These are phyloP conservation scores for Syritta pipiens DNA, from an alignment of 2,888 invertebrate genomes.

Conservation along the genomic window DNA sequence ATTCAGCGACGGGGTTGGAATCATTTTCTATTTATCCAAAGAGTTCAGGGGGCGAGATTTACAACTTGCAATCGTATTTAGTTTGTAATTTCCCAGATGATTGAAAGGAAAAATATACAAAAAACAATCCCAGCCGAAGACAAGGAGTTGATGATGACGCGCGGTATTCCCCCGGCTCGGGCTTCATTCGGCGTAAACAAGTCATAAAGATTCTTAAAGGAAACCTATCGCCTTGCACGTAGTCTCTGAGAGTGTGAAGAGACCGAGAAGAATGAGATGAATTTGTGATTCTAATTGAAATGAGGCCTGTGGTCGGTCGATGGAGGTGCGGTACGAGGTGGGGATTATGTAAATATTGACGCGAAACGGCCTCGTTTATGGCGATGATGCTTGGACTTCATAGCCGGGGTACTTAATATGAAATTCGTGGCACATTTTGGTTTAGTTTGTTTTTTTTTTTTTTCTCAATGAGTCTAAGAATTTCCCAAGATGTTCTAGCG, in stretches of 20 bases:
- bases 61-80: constrained; percentile 9
- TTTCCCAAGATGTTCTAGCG: too few species aligned
- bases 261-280: too few species aligned
- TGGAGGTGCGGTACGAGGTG: not conserved
- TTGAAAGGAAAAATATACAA: constrained; percentile 40
- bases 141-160: not conserved
- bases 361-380: constrained; percentile 33
- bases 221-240: not conserved
- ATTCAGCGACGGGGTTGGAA: too few species aligned
- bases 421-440: not conserved
- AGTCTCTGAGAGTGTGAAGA: too few species aligned
- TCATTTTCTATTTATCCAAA: too few species aligned
- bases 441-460: too few species aligned
- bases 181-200: constrained; percentile 22
- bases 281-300: constrained; percentile 39
- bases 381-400: constrained; percentile 2
- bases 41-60: constrained; percentile 8
- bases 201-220: constrained; percentile 20
- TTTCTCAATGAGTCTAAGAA: too few species aligned
- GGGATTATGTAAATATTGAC: constrained; percentile 14
- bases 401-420: constrained; percentile 8
- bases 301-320: constrained; percentile 3
- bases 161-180: not conserved
- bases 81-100: constrained; percentile 33
- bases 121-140: not conserved